Conservation (phyloP, 2,888 invertebrate species). For the Zonitis immaculata region DNA sequence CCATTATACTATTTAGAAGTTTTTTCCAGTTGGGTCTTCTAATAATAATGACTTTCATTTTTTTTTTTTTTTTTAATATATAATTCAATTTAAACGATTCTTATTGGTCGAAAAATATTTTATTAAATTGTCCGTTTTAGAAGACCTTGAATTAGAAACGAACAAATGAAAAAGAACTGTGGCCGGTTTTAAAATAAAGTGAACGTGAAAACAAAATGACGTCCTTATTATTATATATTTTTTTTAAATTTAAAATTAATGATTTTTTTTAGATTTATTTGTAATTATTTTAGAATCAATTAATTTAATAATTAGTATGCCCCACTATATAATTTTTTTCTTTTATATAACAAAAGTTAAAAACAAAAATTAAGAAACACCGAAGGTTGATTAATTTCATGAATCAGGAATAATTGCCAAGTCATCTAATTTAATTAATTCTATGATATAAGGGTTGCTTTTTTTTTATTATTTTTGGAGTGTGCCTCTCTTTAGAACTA, state of each 20-base stretch:
- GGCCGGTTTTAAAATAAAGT: neutral
- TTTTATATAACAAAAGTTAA: too few relatives aligned
- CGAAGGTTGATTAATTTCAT: neutral
- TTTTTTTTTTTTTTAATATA: too few relatives aligned
- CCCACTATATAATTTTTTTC: too few relatives aligned
- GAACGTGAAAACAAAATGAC: slow-evolving; percentile 2
- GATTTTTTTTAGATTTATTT: too few relatives aligned
- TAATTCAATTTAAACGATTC: neutral
- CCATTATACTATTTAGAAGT: neutral
- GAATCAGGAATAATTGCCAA: neutral
- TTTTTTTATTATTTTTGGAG: too few relatives aligned
- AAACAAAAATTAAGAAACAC: neutral
- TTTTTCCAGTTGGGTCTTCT: neutral
- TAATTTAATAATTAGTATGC: too few relatives aligned
- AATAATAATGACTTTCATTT: neutral
- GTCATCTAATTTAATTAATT: neutral
- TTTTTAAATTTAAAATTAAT: too few relatives aligned
- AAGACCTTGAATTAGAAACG: slow-evolving; percentile 37
- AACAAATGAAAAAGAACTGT: slow-evolving; percentile 29
- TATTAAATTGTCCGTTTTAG: slow-evolving; percentile 28
- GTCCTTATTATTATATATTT: too few relatives aligned
- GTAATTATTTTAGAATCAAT: too few relatives aligned
- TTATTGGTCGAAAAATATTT: slow-evolving; percentile 10
- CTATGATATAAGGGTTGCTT: too few relatives aligned
- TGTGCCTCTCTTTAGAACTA: too few relatives aligned